Evolutionary conservation across 2,797 vertebrate genomes (phyloP), one percentile per base, ranked within the genome.

Genomic region (Phataginus tetradactyla): DNA sequence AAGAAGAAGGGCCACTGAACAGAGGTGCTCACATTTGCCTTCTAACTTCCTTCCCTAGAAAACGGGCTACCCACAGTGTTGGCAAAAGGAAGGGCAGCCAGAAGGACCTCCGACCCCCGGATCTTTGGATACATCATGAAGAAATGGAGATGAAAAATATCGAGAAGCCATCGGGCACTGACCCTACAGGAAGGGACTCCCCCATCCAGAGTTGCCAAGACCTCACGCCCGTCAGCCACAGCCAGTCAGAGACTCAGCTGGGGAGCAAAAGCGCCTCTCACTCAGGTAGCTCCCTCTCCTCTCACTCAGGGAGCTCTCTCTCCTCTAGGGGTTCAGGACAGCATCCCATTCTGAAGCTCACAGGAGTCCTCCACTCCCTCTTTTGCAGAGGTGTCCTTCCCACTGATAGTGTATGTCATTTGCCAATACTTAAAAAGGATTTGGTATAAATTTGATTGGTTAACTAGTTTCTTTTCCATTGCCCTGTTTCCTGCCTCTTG

Each of bases 121-220:
- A 99, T 96, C 99, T 99, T 14, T 99, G 99, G 99, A 99, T 99
- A 93, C 99, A 99, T 92, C 99, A 99, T 0, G 99, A 99, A 98
- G 99, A 99, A 98, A 99, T 99, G 99, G 99, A 99, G 98, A 99
- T 99, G 99, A 99, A 99, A 98, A 99, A 99, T 97, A 99, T 99
- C 0, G 99, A 99, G 98, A 99, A 99, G 90, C 99, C 99, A 0
- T 37, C 98, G 0, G 98, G 98, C 51, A 98, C 99, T 0, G 99
- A 99, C 34, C 98, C 99, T 0, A 96, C 99, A 0, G 99, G 98
- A 49, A 99, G 97, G 1, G 99, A 99, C 61, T 99, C 99, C 0
- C 99, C 99, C 0, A 99, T 99, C 84, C 99, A 99, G 96, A 99
- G 99, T 88, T 99, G 99, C 97, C 99, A 99, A 97, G 99, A 99